Evolutionary conservation across 2,797 vertebrate genomes (phyloP), one percentile per base, ranked within the genome.

Genomic region (Astyanax mexicanus): DNA sequence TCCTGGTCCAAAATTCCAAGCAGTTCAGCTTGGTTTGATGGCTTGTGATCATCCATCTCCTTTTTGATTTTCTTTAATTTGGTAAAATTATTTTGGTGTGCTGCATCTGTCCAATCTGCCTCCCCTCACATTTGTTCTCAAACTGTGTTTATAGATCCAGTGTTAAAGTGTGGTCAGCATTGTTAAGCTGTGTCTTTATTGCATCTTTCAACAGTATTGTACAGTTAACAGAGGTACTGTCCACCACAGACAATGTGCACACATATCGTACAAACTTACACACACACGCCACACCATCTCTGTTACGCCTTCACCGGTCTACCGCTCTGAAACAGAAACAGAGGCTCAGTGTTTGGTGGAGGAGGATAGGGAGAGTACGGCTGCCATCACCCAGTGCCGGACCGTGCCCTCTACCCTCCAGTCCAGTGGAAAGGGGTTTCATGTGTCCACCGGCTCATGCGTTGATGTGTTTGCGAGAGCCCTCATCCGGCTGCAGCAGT

Each of bases 401-500:
- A 76, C 81, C 65, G 77, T 77, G 55, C 60, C 54, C 73, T 81
- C 64, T 67, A 75, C 72, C 72, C 54, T n/a, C 3, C 58, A 72
- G 55, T 37, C 84, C 72, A 79, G 76, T 79, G 78, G 79, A 81
- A 79, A 70, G 69, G 82, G 72, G 77, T 81, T 82, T 77, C 69
- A 82, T 67, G 74, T 71, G 66, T 81, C 75, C 8, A 62, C 78
- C 42, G 60, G 57, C 74, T 72, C n/a, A 67, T 57, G 74, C 84
- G 82, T 77, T 84, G 80, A 83, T 71, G 65, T 68, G 75, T 79
- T 72, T 65, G 61, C 72, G 67, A 77, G 69, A 82, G 69, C 78
- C 75, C 81, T 82, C 82, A 86, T 81, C 88, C 81, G 78, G 85
- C 86, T 25, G 0, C 57, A 55, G 60, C 15, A n/a, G 87, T 62